These are phyloP conservation scores for Periplaneta americana DNA, from an alignment of 1,140 invertebrate species.

Conservation along the genomic window DNA sequence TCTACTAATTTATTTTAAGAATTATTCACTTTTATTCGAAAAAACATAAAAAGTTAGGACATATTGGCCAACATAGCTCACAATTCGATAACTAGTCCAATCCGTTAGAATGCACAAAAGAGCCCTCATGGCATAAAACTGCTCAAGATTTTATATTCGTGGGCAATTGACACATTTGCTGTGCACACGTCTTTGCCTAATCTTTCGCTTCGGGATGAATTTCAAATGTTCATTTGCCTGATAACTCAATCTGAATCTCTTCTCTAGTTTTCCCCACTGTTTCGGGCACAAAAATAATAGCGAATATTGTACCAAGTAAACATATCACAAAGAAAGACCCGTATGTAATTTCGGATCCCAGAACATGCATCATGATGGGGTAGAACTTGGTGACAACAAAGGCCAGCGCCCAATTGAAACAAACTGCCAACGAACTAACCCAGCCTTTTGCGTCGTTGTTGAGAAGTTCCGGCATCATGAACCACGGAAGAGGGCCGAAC, in stretches of 20 bases:
- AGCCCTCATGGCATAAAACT: no score
- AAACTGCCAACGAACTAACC: conserved; percentile 43
- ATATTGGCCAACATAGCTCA: no score
- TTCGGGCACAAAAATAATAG: conserved; percentile 43
- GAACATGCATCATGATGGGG: conserved; percentile 50
- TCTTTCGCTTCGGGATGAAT: no score
- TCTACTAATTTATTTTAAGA: no score
- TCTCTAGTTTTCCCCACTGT: conserved; percentile 42
- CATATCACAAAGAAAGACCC: conserved; percentile 28
- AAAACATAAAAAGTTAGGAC: no score
- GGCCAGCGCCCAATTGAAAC: conserved; percentile 44
- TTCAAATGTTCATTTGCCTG: no score
- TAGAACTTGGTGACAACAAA: conserved; percentile 55
- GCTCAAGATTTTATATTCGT: no score
- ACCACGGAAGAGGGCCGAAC: conserved; percentile 66
- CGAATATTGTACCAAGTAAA: conserved; percentile 36
- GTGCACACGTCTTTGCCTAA: no score
- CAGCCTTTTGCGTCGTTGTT: conserved; percentile 53
- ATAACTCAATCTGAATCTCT: conserved; percentile 23
- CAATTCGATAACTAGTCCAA: no score
- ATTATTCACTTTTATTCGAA: no score
- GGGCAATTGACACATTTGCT: no score
- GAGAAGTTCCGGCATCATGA: conserved; percentile 63
- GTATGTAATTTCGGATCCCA: conserved; percentile 25
- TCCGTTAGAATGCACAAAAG: no score